Percentiles rank a stretch among this genome's conserved stretches.
These are phyloP conservation scores for Philaethria dido DNA, from an alignment of 2,888 invertebrate genomes.

Conservation along the genomic window DNA sequence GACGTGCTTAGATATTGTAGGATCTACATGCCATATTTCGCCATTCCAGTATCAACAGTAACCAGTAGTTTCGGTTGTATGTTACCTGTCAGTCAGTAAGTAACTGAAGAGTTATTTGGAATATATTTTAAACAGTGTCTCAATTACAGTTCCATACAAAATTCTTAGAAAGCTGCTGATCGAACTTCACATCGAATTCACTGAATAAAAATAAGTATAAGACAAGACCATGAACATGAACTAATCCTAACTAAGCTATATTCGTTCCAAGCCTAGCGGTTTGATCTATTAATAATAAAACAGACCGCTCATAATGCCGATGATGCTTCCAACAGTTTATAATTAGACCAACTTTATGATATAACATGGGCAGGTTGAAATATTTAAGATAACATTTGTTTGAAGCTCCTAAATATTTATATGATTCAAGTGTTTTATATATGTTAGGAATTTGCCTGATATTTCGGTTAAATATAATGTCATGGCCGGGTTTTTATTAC, in stretches of 20 bases:
- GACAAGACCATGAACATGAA: slow-evolving; percentile 28
- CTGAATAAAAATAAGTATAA: background rate
- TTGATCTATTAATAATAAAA: slow-evolving; percentile 33
- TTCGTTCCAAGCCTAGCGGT: slow-evolving; percentile 26
- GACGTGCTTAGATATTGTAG: too few species aligned
- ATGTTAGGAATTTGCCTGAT: slow-evolving; percentile 10
- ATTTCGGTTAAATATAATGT: slow-evolving; percentile 10
- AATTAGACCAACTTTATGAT: slow-evolving; percentile 34
- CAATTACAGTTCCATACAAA: too few species aligned
- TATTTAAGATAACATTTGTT: slow-evolving; percentile 29
- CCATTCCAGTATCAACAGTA: too few species aligned
- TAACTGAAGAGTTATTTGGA: too few species aligned
- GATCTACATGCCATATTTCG: too few species aligned
- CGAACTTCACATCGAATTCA: background rate
- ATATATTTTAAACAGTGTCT: too few species aligned
- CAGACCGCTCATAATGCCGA: slow-evolving; percentile 31
- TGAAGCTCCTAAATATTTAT: slow-evolving; percentile 16
- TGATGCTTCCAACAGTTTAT: slow-evolving; percentile 34
- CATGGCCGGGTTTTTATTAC: slow-evolving; percentile 13
- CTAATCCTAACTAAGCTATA: slow-evolving; percentile 22
- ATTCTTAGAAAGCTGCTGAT: background rate
- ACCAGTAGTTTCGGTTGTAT: too few species aligned
- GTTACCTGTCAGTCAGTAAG: too few species aligned
- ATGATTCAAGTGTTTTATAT: background rate
- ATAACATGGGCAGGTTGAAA: slow-evolving; percentile 28